Base-by-base conservation (phyloP, 2,888 invertebrate species). In the Perizoma affinitatum region DNA sequence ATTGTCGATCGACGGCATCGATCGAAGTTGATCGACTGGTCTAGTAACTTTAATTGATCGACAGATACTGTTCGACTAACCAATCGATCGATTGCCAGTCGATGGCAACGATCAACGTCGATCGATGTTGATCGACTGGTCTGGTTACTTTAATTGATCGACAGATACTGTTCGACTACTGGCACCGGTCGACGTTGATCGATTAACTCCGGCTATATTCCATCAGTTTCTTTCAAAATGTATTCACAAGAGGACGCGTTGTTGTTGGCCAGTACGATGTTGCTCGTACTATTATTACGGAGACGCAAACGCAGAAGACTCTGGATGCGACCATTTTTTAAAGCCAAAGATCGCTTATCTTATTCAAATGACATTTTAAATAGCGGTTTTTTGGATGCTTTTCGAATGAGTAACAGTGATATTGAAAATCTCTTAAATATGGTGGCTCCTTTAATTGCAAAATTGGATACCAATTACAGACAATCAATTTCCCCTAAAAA, bases 401-500 rank as follows among this genome's bases (percentile, higher is more conserved):
- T n/a, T n/a, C n/a, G n/a, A n/a, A n/a, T n/a, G n/a, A n/a, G n/a
- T n/a, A n/a, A n/a, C n/a, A n/a, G n/a, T n/a, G n/a, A n/a, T n/a
- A n/a, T n/a, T 64, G 68, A 70, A 70, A 65, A 69, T 65, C 58
- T 70, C 42, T 64, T 68, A 62, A 65, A 62, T 61, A 68, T 68
- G 63, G 62, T 70, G 65, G 65, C 68, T 57, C 68, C 70, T 64
- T 66, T 49, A 66, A 69, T 69, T 61, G 67, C 69, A 54, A 70
- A 70, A 67, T 64, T 65, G 63, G 68, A 70, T 64, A 70, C 68
- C 61, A 62, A 70, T 66, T 70, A 65, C 57, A 68, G 66, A 69
- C 65, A 65, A 54, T 62, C 65, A 63, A 69, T 69, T 67, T 64
- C 63, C 54, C 65, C 61, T 63, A 66, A 66, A 66, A 65, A 60